phyloP scores from a whole-genome alignment of 1,140 invertebrate species.

The Polypedilum vanderplanki region DNA sequence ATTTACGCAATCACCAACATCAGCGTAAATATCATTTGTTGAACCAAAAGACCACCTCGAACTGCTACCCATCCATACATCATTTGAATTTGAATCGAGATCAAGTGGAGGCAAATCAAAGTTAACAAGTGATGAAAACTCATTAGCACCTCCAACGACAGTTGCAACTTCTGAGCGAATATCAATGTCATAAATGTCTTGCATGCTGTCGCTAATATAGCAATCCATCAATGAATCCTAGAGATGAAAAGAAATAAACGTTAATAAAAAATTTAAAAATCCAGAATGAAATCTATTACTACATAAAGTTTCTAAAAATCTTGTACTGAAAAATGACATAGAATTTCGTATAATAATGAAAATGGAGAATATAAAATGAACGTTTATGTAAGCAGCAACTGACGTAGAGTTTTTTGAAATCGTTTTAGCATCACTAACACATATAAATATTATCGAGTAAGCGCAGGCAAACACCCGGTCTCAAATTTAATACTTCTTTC shows the following conservation, averaged over 20 bases:
- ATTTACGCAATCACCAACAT: conserved; percentile 68
- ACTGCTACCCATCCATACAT: conserved; percentile 50
- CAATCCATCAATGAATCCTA: conserved; percentile 52
- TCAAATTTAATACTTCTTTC: not conserved
- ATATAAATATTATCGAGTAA: not conserved
- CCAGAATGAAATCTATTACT: not conserved
- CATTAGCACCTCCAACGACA: conserved; percentile 58
- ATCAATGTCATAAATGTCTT: conserved; percentile 72
- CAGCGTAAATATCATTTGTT: conserved; percentile 63
- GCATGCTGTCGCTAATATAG: conserved; percentile 59
- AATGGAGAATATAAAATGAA: not conserved
- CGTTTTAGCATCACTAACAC: conserved; percentile 19
- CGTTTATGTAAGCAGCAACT: not conserved
- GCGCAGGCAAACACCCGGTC: not conserved
- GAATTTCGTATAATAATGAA: not conserved
- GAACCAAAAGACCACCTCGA: conserved; percentile 58
- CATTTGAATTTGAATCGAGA: conserved; percentile 54
- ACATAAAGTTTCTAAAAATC: not conserved
- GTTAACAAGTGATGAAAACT: conserved; percentile 49
- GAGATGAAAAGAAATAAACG: conserved; percentile 34
- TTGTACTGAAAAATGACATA: not conserved
- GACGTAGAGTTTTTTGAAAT: not conserved
- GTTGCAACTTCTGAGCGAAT: conserved; percentile 74
- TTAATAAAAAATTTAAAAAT: conserved; percentile 8
- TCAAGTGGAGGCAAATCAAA: conserved; percentile 59